phyloP scores from a whole-genome alignment of 2,888 invertebrate species.

The Leptopilina drosophilae region DNA sequence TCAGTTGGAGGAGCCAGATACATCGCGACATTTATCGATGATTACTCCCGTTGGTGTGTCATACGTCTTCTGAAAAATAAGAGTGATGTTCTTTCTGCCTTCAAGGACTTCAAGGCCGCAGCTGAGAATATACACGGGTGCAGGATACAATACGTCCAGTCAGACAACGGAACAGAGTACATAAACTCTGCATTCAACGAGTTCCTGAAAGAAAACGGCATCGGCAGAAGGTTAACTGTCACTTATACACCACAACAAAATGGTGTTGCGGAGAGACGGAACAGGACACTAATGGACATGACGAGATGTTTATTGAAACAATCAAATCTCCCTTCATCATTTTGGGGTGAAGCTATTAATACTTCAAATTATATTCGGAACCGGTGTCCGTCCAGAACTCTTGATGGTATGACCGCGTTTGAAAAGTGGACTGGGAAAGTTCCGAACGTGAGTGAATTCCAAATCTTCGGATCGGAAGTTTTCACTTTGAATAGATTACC shows the following conservation, averaged over 20 bases:
- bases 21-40: conserved; percentile 58
- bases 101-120: conserved; percentile 52
- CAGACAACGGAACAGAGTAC: conserved; percentile 58
- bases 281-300: conserved; percentile 61
- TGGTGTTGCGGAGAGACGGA: conserved; percentile 62
- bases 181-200: conserved; percentile 52
- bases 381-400: conserved; percentile 53
- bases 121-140: conserved; percentile 51
- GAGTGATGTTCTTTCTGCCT: conserved; percentile 49
- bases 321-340: conserved; percentile 49
- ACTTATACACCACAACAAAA: conserved; percentile 62
- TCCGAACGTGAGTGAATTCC: conserved; percentile 8
- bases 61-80: conserved; percentile 53
- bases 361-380: conserved; percentile 63
- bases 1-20: conserved; percentile 54
- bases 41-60: conserved; percentile 54
- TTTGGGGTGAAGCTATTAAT: conserved; percentile 64
- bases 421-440: conserved; percentile 37
- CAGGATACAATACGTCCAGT: conserved; percentile 54
- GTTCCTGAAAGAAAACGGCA: conserved; percentile 57
- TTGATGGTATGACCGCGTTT: conserved; percentile 36
- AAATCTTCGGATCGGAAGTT: too few relatives aligned
- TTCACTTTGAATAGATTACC: too few relatives aligned
- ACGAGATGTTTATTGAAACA: conserved; percentile 59
- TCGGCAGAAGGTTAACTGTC: conserved; percentile 54